These are phyloP conservation scores for Platypus cylindrus DNA, from an alignment of 2,888 invertebrate genomes.

Conservation along the genomic window DNA sequence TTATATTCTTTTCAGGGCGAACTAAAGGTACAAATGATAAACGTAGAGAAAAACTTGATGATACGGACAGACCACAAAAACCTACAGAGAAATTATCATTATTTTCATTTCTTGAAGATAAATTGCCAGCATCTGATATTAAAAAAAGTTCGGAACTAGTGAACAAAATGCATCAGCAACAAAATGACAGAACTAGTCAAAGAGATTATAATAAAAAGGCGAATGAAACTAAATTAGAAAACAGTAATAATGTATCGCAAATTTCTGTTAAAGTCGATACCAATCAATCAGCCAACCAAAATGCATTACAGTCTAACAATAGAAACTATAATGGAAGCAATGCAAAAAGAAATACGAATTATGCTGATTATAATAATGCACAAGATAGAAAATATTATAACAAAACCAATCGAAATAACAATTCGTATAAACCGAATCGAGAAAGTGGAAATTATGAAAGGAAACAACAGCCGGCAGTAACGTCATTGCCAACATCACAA, in stretches of 20 bases:
- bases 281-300: background rate
- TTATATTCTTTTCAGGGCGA: constrained; percentile 3
- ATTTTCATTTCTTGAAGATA: constrained; percentile 73
- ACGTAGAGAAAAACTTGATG: constrained; percentile 18
- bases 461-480: background rate
- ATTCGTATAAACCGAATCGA: background rate
- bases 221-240: constrained; percentile 4
- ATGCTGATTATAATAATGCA: background rate
- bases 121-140: constrained; percentile 43
- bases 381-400: background rate
- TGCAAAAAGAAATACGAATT: constrained; percentile 1
- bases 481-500: background rate
- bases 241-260: constrained; percentile 4
- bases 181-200: constrained; percentile 10
- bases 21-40: constrained; percentile 4
- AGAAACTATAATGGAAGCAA: constrained; percentile 13
- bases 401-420: background rate
- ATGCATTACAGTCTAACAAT: background rate
- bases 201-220: constrained; percentile 7
- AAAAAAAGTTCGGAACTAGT: constrained; percentile 8
- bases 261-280: background rate
- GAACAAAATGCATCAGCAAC: constrained; percentile 7
- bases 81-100: constrained; percentile 69
- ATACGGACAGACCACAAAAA: constrained; percentile 49
- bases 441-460: background rate